Evolutionary conservation across 2,888 invertebrate genomes (phyloP), one percentile per base, ranked within the genome.

Genomic region (Anaspis maculata): DNA sequence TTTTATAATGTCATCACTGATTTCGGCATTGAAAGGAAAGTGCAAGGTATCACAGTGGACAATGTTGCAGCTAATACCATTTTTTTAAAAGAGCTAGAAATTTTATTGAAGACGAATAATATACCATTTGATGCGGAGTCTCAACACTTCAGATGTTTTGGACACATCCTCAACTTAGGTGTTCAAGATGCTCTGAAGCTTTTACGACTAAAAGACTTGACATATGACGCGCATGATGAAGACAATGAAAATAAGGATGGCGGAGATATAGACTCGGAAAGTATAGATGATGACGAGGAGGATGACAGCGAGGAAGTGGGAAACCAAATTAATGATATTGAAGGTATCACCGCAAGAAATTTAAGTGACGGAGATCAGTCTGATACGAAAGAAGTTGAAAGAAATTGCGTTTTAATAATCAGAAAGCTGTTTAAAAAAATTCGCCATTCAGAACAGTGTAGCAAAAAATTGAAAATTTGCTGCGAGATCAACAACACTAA

Each of bases 401-500:
- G 10, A 14, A 13, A 11, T 6, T 26, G 13, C 6, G 5, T 26
- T 5, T 6, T 12, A 10, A 26, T 6, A 10, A 19, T 13, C n/a
- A 19, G 22, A n/a, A 15, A 4, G 19, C n/a, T 37, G 13, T 30
- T 27, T 23, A 27, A 39, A 37, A 44, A 39, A 32, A 22, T 44
- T 15, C 13, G 32, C 33, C 33, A 39, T 30, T 37, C 35, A 32
- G 38, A 37, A 27, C 37, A 24, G 9, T 10, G 9, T 3, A 13
- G 10, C 7, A 39, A 26, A 7, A 24, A 41, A 31, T 35, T 31
- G 15, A 30, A 39, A 35, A 42, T 31, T 29, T 37, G 31, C 37
- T 44, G 41, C 25, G 25, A 22, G 25, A 32, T 30, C 16, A 14
- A 37, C 15, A 42, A 42, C 30, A 25, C 30, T 19, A 41, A 25